Evolutionary conservation across 2,888 invertebrate genomes (phyloP).

Genomic region (Horisme vitalbata): DNA sequence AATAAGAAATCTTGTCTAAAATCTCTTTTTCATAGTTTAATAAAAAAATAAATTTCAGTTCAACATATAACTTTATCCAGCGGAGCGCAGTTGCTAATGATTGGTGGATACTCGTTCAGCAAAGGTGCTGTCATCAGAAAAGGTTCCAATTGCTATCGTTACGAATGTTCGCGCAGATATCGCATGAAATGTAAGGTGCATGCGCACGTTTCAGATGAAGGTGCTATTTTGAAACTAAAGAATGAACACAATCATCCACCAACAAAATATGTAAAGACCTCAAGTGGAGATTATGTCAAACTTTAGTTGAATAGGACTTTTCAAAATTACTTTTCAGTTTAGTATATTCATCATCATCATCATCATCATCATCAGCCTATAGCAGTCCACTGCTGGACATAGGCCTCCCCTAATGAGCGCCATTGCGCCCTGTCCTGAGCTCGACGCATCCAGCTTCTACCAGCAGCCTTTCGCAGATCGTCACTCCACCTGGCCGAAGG

Average conservation of each 20-base stretch:
- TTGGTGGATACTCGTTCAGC: slow-evolving; percentile 5
- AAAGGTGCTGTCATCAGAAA: background rate
- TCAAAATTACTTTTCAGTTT: too few species aligned
- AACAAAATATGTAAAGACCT: background rate
- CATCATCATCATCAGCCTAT: too few species aligned
- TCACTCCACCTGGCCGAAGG: too few species aligned
- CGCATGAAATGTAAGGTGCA: slow-evolving; percentile 7
- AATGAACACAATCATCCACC: slow-evolving; percentile 12
- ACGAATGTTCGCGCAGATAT: slow-evolving; percentile 5
- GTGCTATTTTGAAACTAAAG: background rate
- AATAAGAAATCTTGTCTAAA: too few species aligned
- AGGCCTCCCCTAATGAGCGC: too few species aligned
- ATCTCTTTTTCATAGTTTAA: too few species aligned
- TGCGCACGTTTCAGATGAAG: slow-evolving; percentile 5
- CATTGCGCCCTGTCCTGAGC: too few species aligned
- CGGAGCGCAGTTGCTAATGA: slow-evolving; percentile 8
- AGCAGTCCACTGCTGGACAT: too few species aligned
- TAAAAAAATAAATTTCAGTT: too few species aligned
- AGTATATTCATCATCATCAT: too few species aligned
- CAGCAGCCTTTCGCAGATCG: too few species aligned
- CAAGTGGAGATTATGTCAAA: slow-evolving; percentile 1
- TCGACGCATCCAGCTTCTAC: too few species aligned
- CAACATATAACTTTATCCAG: background rate
- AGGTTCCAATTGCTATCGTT: background rate
- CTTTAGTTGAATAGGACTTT: background rate